Conservation (phyloP, 2,888 invertebrate genomes). For the Phrixothrix hirtus region DNA sequence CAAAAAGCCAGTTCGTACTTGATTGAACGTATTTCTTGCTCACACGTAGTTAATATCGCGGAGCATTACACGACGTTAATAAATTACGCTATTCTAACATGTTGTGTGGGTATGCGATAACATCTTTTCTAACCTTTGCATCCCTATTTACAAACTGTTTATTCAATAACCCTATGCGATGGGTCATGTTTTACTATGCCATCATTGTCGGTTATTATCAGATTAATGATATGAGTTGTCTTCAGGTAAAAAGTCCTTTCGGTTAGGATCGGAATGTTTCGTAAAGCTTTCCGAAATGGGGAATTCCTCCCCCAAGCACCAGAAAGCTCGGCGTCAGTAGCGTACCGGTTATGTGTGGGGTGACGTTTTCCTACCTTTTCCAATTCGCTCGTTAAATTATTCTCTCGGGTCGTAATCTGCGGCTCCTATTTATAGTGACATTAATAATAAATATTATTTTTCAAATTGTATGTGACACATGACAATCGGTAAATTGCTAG, state of each 20-base stretch:
- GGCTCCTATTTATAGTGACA: constrained; percentile 7
- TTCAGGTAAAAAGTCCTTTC: constrained; percentile 46
- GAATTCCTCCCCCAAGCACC: constrained; percentile 51
- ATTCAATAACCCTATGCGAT: constrained; percentile 33
- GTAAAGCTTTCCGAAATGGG: constrained; percentile 37
- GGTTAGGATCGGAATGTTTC: constrained; percentile 27
- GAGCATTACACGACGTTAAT: constrained; percentile 38
- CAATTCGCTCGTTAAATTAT: constrained; percentile 20
- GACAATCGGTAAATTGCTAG: constrained; percentile 13
- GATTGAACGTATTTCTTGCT: constrained; percentile 36
- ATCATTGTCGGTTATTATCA: constrained; percentile 36
- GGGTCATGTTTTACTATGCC: constrained; percentile 37
- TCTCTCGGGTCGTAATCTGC: constrained; percentile 2
- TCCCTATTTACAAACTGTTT: constrained; percentile 27
- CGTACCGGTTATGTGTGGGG: constrained; percentile 46
- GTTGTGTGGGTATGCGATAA: constrained; percentile 30
- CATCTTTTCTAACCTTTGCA: constrained; percentile 23
- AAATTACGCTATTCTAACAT: constrained; percentile 33
- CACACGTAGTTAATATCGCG: constrained; percentile 35
- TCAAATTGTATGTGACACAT: too few species aligned
- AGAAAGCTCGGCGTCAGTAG: constrained; percentile 54
- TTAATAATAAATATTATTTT: constrained; percentile 1
- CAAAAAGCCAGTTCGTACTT: constrained; percentile 35
- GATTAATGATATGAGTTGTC: constrained; percentile 51
- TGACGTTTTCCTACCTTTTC: constrained; percentile 38